Conservation (phyloP, 64 coral and sea anemone species). For the Platygyra sinensis region DNA sequence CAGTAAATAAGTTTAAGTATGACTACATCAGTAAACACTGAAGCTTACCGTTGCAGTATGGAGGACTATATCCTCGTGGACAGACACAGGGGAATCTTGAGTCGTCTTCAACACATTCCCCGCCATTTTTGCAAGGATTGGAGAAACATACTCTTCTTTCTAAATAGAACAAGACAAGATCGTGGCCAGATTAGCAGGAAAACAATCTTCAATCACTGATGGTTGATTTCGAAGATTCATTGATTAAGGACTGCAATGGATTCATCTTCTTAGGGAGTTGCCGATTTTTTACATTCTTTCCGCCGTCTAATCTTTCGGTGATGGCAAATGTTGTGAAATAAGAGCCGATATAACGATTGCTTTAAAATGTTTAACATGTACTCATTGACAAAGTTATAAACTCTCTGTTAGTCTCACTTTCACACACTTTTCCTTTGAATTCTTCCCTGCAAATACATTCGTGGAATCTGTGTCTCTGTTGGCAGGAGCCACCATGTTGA, state of each 20-base stretch:
- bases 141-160: conserved; percentile 74
- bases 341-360: not conserved
- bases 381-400: not conserved
- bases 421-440: conserved; percentile 81
- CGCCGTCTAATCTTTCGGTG: too few relatives aligned
- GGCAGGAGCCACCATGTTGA: conserved; percentile 66
- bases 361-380: too few relatives aligned
- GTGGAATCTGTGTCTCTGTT: conserved; percentile 31
- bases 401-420: conserved; percentile 37
- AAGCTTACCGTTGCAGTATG: conserved; percentile 28
- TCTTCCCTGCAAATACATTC: conserved; percentile 70
- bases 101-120: conserved; percentile 77
- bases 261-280: too few relatives aligned
- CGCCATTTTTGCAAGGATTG: conserved; percentile 91
- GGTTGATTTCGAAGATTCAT: too few relatives aligned
- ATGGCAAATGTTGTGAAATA: too few relatives aligned
- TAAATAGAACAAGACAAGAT: conserved; percentile 16
- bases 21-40: not conserved
- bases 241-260: too few relatives aligned
- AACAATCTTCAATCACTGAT: not conserved
- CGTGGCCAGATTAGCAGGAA: not conserved
- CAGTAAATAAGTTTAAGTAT: too few relatives aligned
- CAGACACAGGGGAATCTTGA: conserved; percentile 66
- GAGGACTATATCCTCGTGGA: conserved; percentile 56
- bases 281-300: too few relatives aligned